Conservation (phyloP, 2,113 vertebrate genomes). For the Sterna hirundo region DNA sequence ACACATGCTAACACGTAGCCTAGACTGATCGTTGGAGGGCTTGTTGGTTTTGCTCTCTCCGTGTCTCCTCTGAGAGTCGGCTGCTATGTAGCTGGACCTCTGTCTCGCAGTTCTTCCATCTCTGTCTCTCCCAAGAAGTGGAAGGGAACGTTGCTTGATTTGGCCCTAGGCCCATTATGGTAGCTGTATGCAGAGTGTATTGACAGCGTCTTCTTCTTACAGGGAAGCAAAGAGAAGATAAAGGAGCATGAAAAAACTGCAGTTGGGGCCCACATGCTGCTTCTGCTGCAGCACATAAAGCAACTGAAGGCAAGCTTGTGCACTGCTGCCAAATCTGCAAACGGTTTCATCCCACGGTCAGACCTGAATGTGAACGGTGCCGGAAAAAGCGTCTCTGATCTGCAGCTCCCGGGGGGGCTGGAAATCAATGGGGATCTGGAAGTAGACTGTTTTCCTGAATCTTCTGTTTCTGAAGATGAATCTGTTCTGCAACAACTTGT, state of each 20-base stretch:
- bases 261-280: constrained; percentile 70
- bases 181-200: background rate
- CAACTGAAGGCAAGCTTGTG: constrained; percentile 52
- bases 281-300: constrained; percentile 74
- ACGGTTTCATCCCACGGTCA: background rate
- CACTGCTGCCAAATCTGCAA: background rate
- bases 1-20: background rate
- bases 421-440: constrained; percentile 49
- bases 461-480: constrained; percentile 37
- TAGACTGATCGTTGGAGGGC: background rate
- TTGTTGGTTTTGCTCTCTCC: background rate
- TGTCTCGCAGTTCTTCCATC: background rate
- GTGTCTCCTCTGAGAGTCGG: background rate
- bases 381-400: constrained; percentile 28
- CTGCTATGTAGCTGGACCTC: background rate
- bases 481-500: constrained; percentile 50
- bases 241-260: constrained; percentile 75
- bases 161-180: background rate
- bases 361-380: background rate
- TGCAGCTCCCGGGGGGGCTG: constrained; percentile 52
- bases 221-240: constrained; percentile 76
- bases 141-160: background rate
- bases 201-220: background rate
- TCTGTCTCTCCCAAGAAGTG: background rate
- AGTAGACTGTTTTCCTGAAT: constrained; percentile 48